Evolutionary conservation across 2,113 vertebrate species (phyloP).

Genomic region (Erpornis zantholeuca): DNA sequence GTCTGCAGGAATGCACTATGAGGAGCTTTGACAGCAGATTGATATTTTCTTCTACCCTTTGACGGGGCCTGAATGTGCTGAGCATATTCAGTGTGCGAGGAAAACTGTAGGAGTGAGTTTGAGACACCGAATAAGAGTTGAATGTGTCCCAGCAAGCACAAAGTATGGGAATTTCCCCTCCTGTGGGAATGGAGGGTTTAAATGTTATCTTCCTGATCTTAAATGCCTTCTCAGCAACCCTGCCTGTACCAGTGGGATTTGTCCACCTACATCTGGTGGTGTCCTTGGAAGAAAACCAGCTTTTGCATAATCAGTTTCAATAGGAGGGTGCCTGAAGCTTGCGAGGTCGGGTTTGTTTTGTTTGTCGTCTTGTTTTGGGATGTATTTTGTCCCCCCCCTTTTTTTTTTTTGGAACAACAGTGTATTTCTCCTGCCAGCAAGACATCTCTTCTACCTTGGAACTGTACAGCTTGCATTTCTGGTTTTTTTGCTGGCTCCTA

Average conservation of each 20-base stretch:
- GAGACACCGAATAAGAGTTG: neutral
- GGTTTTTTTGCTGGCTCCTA: neutral
- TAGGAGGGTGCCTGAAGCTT: neutral
- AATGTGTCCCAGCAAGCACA: neutral
- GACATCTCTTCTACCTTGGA: neutral
- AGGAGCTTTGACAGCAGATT: neutral
- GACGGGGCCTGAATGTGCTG: neutral
- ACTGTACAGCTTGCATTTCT: neutral
- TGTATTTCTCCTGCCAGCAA: neutral
- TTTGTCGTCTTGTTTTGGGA: neutral
- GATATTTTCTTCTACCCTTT: neutral
- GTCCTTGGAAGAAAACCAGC: neutral
- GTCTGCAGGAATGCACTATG: neutral
- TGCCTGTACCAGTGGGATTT: neutral
- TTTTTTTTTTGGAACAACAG: neutral
- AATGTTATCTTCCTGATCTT: neutral
- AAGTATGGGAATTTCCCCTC: neutral
- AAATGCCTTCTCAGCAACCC: neutral
- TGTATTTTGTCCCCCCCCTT: neutral
- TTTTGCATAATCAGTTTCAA: neutral
- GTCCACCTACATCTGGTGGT: neutral
- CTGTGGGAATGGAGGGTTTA: neutral
- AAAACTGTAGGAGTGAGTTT: neutral
- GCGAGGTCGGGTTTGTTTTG: neutral
- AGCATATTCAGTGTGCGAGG: accelerated